phyloP scores from a whole-genome alignment of 2,888 invertebrate genomes.

The Diadromus collaris region DNA sequence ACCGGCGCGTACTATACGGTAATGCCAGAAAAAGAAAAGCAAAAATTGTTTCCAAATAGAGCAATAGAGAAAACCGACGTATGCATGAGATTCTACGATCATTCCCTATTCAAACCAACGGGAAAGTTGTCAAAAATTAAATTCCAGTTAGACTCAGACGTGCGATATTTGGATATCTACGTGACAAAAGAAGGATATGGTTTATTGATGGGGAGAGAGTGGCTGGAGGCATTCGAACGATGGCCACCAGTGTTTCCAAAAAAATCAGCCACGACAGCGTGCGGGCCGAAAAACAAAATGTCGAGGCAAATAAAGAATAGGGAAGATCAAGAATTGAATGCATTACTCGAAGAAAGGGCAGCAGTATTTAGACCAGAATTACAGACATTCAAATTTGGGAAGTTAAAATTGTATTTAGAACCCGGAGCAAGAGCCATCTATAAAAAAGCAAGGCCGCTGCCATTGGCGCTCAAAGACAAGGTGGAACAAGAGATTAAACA shows the following conservation, averaged over 20 bases:
- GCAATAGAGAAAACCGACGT: conserved; percentile 27
- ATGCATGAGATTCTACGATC: conserved; percentile 34
- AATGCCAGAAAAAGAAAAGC: conserved; percentile 21
- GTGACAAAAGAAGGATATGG: conserved; percentile 53
- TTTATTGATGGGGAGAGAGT: conserved; percentile 49
- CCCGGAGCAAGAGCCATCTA: conserved; percentile 50
- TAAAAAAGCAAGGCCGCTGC: conserved; percentile 64
- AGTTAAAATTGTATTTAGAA: conserved; percentile 56
- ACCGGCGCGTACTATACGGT: conserved; percentile 42
- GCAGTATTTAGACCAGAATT: conserved; percentile 47
- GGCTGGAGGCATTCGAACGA: conserved; percentile 40
- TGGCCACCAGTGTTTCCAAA: conserved; percentile 36
- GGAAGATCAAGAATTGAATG: conserved; percentile 3
- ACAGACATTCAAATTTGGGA: conserved; percentile 53
- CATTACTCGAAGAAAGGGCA: neutral
- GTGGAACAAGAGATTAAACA: conserved; percentile 63
- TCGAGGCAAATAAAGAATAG: neutral
- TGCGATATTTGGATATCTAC: conserved; percentile 43
- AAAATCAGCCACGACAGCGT: neutral
- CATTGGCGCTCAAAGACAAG: conserved; percentile 64
- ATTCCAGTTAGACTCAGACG: conserved; percentile 19
- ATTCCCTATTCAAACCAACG: conserved; percentile 33
- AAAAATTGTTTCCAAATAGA: conserved; percentile 5
- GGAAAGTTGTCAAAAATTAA: conserved; percentile 23
- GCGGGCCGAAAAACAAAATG: conserved; percentile 7